Evolutionary conservation across 2,888 invertebrate species (phyloP), one percentile per base, ranked within the genome.

Genomic region (Brachyptera risi): DNA sequence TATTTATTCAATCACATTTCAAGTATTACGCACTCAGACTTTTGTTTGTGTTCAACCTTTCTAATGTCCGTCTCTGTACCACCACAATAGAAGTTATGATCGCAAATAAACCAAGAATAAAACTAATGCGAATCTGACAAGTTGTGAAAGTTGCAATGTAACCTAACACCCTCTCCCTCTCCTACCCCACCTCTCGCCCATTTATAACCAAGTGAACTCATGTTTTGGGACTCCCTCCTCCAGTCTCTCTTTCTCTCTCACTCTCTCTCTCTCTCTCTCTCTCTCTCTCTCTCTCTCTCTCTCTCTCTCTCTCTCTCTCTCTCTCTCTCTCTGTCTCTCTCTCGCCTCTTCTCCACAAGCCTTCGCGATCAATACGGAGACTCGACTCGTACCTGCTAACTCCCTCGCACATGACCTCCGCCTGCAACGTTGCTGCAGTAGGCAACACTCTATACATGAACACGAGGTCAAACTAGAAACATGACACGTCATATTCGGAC

Each of bases 381-480:
- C 31, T 5, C 11, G 35, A 37, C 37, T 35, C 13, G 37, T 17
- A 54, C 37, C 54, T 27, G 31, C 26, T 27, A 15, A 35, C 54
- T 23, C 54, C 35, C 54, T 21, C 54, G 44, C 44, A 44, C 35
- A 19, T 21, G 37, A n/a, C 35, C 54, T 23, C 54, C 35, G 17
- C 15, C 54, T 37, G 23, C 27, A 17, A 31, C 51, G 15, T 15
- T 9, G 31, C 31, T 21, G n/a, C 51, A 5, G 15, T 17, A 17
- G 17, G n/a, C 44, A 44, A 17, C 44, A 19, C 44, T 17, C n/a
- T 19, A 38, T 17, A 21, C 44, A n/a, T 11, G 15, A n/a, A 3
- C 44, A 44, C 44, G 44, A 44, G 44, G 44, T 44, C 44, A 44
- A 31, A 31, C 31, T n/a, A n/a, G n/a, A n/a, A n/a, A n/a, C n/a